A percentile compares a stretch with the other conserved stretches of the same genome.
Conservation (phyloP, 30 jellyfish, hydroid and myxozoan genomes). For the Sanderia malayensis region DNA sequence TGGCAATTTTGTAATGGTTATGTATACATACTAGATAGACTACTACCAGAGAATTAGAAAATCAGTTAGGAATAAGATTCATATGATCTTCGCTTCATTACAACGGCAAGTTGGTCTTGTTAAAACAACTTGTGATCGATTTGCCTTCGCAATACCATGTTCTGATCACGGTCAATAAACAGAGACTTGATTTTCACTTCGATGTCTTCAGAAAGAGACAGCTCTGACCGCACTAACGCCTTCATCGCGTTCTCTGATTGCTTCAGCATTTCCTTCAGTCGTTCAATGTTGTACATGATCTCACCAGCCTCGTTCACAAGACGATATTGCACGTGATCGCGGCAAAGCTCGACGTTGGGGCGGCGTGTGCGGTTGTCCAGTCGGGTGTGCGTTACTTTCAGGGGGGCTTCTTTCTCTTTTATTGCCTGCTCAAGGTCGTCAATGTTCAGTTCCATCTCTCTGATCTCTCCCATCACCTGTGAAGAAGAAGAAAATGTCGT, state of each 20-base stretch:
- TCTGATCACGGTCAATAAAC: constrained; percentile 86
- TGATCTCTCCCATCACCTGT: constrained; percentile 71
- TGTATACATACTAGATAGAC: too few species aligned
- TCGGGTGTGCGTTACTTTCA: constrained; percentile 89
- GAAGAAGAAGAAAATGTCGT: constrained; percentile 5
- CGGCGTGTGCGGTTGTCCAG: constrained; percentile 83
- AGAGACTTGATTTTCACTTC: constrained; percentile 75
- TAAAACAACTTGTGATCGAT: constrained; percentile 48
- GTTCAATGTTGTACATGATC: constrained; percentile 66
- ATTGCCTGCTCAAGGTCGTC: constrained; percentile 68
- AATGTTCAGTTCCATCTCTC: constrained; percentile 80
- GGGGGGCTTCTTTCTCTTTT: constrained; percentile 85
- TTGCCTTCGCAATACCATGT: constrained; percentile 72
- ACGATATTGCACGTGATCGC: constrained; percentile 87
- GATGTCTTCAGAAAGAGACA: constrained; percentile 79
- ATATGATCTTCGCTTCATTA: too few species aligned
- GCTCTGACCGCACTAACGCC: constrained; percentile 71
- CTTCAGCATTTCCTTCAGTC: constrained; percentile 58
- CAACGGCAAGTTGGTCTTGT: too few species aligned
- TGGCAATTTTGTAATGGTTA: too few species aligned
- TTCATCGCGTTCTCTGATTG: constrained; percentile 74
- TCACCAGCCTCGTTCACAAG: constrained; percentile 85
- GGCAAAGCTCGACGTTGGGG: constrained; percentile 91
- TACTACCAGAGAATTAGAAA: too few species aligned
- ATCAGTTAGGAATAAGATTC: too few species aligned